These are phyloP conservation scores for Passer domesticus DNA, from an alignment of 2,113 vertebrate species.

Conservation along the genomic window DNA sequence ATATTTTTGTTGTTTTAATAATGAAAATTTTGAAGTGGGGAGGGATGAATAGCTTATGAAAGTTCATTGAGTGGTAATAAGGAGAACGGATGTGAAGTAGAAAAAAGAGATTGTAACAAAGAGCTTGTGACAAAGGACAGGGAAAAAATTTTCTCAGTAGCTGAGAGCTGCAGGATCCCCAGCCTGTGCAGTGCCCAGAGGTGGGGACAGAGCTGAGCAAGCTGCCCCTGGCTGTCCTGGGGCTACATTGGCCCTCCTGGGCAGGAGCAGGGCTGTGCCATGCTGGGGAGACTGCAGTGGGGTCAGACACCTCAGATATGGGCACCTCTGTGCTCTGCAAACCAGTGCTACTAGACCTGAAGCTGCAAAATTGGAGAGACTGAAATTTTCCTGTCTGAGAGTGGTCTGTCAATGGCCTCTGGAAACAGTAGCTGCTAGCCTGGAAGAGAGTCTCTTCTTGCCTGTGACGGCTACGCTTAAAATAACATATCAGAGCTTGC, in stretches of 20 bases:
- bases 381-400: background rate
- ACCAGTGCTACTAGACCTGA: background rate
- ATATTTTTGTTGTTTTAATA: background rate
- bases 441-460: background rate
- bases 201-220: background rate
- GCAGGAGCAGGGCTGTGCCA: background rate
- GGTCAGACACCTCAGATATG: background rate
- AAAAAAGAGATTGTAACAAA: background rate
- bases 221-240: background rate
- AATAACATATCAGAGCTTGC: background rate
- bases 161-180: background rate
- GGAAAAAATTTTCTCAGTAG: background rate
- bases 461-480: background rate
- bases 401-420: background rate
- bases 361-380: background rate
- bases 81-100: background rate
- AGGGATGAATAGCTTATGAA: background rate
- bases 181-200: background rate
- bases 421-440: background rate
- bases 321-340: background rate
- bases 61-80: background rate
- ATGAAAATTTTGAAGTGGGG: background rate
- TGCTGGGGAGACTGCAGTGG: fast-evolving
- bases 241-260: fast-evolving
- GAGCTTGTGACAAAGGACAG: background rate